Conservation (phyloP, 2,888 invertebrate genomes). For the Lycocerus yunnanus region DNA sequence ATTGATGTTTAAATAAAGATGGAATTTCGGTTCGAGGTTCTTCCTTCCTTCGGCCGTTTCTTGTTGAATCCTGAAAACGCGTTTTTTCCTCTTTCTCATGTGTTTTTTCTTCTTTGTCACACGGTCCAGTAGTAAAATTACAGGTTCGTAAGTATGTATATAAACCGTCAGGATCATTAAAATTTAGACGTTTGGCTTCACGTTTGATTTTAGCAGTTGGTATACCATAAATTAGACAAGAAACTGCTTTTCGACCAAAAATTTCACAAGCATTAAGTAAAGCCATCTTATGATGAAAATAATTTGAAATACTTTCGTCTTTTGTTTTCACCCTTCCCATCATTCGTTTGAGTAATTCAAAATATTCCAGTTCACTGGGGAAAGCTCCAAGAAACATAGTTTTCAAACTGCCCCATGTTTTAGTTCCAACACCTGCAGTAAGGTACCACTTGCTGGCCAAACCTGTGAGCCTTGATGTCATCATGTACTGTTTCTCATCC, state of each 20-base stretch:
- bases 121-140: neutral
- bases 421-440: constrained; percentile 30
- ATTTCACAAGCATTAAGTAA: constrained; percentile 37
- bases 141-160: constrained; percentile 15
- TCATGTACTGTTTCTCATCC: constrained; percentile 37
- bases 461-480: constrained; percentile 38
- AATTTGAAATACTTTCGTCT: constrained; percentile 36
- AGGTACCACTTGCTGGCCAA: constrained; percentile 39
- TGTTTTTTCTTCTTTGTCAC: too few species aligned
- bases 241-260: constrained; percentile 38
- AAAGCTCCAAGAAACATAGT: constrained; percentile 29
- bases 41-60: neutral
- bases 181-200: constrained; percentile 14
- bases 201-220: neutral
- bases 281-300: constrained; percentile 40
- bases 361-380: constrained; percentile 34
- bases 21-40: neutral
- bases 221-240: constrained; percentile 42
- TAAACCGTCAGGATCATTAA: constrained; percentile 16
- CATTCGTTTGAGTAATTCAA: constrained; percentile 32
- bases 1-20: constrained; percentile 3
- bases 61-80: neutral
- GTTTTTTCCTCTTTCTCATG: neutral
- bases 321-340: constrained; percentile 32
- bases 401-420: constrained; percentile 29